phyloP scores from a whole-genome alignment of 1,140 invertebrate species.

The Trichonephila clavipes region DNA sequence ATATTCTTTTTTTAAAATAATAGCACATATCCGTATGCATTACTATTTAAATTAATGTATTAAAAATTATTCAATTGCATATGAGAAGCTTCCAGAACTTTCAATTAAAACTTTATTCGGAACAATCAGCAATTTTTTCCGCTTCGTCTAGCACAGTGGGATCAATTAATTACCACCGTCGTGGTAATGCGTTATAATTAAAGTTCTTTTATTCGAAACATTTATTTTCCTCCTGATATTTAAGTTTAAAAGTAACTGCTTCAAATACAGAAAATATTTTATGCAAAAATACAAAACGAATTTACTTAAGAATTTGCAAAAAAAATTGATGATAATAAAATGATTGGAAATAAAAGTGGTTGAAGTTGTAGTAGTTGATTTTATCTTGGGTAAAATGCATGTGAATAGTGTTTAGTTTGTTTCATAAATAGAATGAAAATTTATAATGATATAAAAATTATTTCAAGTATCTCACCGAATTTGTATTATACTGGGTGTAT shows the following conservation, averaged over 20 bases:
- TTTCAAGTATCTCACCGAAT: too few species aligned
- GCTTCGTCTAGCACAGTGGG: background rate
- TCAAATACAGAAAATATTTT: background rate
- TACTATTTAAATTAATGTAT: background rate
- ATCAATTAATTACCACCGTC: background rate
- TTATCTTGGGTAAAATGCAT: too few species aligned
- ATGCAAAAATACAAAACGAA: too few species aligned
- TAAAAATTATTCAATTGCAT: background rate
- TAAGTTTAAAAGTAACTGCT: background rate
- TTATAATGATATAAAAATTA: too few species aligned
- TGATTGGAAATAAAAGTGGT: too few species aligned
- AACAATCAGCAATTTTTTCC: background rate
- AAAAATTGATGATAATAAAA: too few species aligned
- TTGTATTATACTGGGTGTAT: too few species aligned
- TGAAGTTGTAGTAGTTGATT: too few species aligned
- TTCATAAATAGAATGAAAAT: too few species aligned
- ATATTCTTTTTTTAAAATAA: background rate
- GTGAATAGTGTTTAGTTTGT: too few species aligned
- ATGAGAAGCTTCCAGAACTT: background rate
- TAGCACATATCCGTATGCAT: background rate
- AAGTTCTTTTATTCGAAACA: background rate
- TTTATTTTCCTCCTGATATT: background rate
- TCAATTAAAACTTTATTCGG: slow-evolving; percentile 12
- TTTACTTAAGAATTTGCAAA: too few species aligned
- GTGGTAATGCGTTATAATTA: background rate